phyloP scores from a whole-genome alignment of 2,113 vertebrate species.

The Dolichallabes microphthalmus region DNA sequence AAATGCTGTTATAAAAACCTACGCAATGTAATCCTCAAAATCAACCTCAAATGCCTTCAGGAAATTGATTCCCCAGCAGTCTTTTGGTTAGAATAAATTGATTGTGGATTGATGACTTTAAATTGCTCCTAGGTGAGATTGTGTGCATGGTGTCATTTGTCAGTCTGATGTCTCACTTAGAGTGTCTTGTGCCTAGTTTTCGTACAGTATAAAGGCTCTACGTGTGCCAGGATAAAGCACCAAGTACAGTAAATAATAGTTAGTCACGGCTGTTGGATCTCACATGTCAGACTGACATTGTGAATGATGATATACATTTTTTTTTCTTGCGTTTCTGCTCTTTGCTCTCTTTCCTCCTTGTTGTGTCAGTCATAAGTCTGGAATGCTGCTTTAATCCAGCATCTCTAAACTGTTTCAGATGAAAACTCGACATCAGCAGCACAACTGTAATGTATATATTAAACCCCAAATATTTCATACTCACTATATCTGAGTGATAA shows the following conservation, averaged over 20 bases:
- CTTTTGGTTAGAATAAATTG: neutral
- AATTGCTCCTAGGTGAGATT: neutral
- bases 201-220: neutral
- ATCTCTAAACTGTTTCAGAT: slow-evolving; percentile 28
- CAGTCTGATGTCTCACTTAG: neutral
- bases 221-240: neutral
- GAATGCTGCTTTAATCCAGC: slow-evolving; percentile 29
- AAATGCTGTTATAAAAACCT: neutral
- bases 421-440: slow-evolving; percentile 8
- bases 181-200: neutral
- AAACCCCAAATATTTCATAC: neutral
- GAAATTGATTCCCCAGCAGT: neutral
- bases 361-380: slow-evolving; percentile 1
- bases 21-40: neutral
- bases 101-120: neutral
- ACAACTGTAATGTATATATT: neutral
- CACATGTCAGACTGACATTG: neutral
- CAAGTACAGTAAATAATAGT: neutral
- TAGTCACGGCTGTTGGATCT: neutral
- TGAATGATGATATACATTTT: neutral
- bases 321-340: neutral
- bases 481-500: slow-evolving; percentile 1
- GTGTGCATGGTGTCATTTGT: neutral
- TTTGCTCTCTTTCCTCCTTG: neutral
- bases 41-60: neutral